Base-by-base conservation (phyloP, 1,140 invertebrate genomes). In the Dolichoris vasculosae region DNA sequence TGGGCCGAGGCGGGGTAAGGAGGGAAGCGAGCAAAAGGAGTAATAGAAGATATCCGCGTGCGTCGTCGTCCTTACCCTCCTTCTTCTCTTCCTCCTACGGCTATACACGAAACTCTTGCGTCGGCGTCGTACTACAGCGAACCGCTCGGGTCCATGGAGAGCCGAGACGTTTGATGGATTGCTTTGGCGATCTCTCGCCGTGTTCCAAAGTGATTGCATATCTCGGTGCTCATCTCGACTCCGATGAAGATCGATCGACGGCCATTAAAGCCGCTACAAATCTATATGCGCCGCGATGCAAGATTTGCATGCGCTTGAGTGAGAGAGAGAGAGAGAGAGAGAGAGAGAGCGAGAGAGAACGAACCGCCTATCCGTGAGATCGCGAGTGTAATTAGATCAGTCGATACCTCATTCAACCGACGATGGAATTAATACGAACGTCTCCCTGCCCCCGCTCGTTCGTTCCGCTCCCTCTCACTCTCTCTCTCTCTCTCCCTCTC, bases 201-300 rank as follows among this genome's bases (percentile, higher is more conserved):
- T 88, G 87, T 87, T 88, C 87, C 89, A 89, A 89, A 91, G 90
- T 90, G 89, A 90, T 91, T 91, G 89, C 90, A 91, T 91, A 91
- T 91, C 90, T 89, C 86, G 87, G 85, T 88, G 88, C 89, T 90
- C 89, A 91, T 91, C 90, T 90, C 86, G 87, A 89, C 89, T 88
- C 86, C 87, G 89, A 90, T 91, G 90, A 90, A 89, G 88, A 91
- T 90, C 89, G 89, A 91, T 91, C 88, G 90, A 88, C 86, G 86
- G 87, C 89, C 88, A 89, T 89, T 89, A 89, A 88, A 88, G 87
- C 85, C 81, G 85, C 85, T 89, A 89, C 88, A 89, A 89, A 89
- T 89, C 88, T 88, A 87, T 88, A 87, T 87, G 85, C 87, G 80
- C 76, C 84, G 84, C 79, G 63, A 15, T 73, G 48, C 35, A 82